Evolutionary conservation across 2,888 invertebrate genomes (phyloP).

Genomic region (Glaucopsyche alexis): DNA sequence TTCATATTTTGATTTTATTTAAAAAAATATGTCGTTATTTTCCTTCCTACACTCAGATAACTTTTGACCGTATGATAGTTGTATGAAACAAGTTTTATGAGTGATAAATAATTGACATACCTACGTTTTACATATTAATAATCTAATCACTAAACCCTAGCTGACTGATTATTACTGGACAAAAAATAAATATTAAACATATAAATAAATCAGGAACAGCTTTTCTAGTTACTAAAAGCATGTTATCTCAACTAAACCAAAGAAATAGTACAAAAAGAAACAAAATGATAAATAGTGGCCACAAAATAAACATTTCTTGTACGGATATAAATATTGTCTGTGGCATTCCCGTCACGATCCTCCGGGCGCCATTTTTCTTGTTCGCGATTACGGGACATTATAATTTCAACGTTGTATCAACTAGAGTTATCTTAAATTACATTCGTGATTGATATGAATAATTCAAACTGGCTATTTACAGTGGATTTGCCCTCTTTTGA

Average conservation of each 20-base stretch:
- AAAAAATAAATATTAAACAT: no score
- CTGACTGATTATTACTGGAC: no score
- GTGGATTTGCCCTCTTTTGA: background rate
- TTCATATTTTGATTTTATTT: no score
- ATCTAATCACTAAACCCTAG: no score
- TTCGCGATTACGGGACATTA: constrained; percentile 28
- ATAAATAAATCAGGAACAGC: no score
- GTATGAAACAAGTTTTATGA: no score
- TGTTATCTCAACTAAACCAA: background rate
- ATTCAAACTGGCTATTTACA: background rate
- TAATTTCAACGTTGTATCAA: constrained; percentile 29
- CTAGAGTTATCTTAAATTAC: constrained; percentile 28
- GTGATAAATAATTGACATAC: no score
- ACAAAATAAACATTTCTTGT: constrained; percentile 23
- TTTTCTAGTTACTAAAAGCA: background rate
- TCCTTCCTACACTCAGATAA: no score
- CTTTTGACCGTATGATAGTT: no score
- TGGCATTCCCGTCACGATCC: constrained; percentile 22
- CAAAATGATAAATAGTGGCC: constrained; percentile 24
- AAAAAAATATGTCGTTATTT: no score
- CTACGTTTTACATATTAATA: no score
- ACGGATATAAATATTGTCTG: constrained; percentile 21
- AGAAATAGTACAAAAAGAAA: background rate
- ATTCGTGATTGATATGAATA: constrained; percentile 20
- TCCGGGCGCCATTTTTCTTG: constrained; percentile 21